Evolutionary conservation across 1,140 invertebrate species (phyloP).

Genomic region (Heliothis subflexa): DNA sequence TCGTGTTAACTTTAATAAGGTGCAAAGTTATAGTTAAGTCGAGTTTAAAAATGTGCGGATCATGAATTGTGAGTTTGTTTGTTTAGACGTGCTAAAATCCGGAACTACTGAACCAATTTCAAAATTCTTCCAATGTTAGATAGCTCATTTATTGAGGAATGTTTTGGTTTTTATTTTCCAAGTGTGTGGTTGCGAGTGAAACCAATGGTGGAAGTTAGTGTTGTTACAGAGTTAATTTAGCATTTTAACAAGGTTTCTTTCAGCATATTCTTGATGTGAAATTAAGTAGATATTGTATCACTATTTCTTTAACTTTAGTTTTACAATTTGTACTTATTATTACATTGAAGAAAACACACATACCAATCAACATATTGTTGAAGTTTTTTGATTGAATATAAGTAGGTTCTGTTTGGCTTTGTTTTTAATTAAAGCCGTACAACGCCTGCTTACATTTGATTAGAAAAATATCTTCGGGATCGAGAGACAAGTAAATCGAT

Average conservation of each 20-base stretch:
- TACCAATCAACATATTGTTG: no score
- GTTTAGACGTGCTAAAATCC: no score
- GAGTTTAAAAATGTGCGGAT: no score
- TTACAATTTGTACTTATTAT: not conserved
- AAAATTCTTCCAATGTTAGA: no score
- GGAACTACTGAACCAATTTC: no score
- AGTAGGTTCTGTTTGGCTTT: slow-evolving; percentile 28
- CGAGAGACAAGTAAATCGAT: not conserved
- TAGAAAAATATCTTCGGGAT: not conserved
- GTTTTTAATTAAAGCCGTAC: not conserved
- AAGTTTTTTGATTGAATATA: not conserved
- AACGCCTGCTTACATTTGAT: slow-evolving; percentile 4
- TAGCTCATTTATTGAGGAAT: no score
- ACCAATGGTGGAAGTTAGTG: not conserved
- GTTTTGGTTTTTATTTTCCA: no score
- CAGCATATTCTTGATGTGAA: not conserved
- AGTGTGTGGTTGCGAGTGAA: no score
- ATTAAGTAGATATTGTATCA: slow-evolving; percentile 9
- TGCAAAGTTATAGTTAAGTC: no score
- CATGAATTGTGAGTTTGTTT: no score
- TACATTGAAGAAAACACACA: not conserved
- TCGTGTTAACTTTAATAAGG: not conserved
- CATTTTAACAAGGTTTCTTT: not conserved
- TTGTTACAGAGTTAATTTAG: not conserved
- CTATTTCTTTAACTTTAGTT: not conserved